Base-by-base conservation (phyloP, 2,888 invertebrate species). In the Hirudinaria manillensis region DNA sequence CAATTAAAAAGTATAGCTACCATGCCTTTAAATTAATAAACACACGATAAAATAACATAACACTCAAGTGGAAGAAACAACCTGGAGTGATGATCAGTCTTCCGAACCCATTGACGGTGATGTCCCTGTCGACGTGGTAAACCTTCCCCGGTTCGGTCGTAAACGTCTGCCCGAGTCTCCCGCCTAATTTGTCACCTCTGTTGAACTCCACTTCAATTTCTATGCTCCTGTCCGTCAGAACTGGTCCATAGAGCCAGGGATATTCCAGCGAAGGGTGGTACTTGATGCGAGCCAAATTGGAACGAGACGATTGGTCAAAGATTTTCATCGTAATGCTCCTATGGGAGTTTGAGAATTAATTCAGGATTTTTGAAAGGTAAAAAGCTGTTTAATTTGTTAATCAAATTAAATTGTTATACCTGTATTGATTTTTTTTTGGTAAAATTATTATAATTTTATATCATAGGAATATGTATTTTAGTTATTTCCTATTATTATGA, bases 121-220 rank as follows among this genome's bases (percentile, higher is more conserved):
- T 95, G 83, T 99, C 99, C 81, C 93, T 90, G 76, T 92, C 91
- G 0, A 99, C 98, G 10, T 90, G 89, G 83, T 98, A 99, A 80
- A 76, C 76, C 34, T 29, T 77, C 45, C 75, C 76, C 1, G 71
- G 68, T 19, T 56, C 19, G 6, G 74, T 70, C 13, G 29, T 6
- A 19, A 75, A 53, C 10, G 29, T n/a, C 19, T 34, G 53, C 16
- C 70, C 61, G 27, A 78, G 76, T 32, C 74, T 70, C 34, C 76
- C 76, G 13, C 76, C 76, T n/a, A 76, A 24, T 4, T 38, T 61
- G 34, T 76, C 27, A 0, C 76, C 76, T 36, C 76, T 61, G 36
- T 73, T 4, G n/a, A 76, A 76, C n/a, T 71, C 51, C 24, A 45
- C 51, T 71, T 27, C 51, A 2, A 76, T 56, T 65, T 74, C 76